Evolutionary conservation across 2,113 vertebrate genomes (phyloP).

Genomic region (Dolichotis patagonum): DNA sequence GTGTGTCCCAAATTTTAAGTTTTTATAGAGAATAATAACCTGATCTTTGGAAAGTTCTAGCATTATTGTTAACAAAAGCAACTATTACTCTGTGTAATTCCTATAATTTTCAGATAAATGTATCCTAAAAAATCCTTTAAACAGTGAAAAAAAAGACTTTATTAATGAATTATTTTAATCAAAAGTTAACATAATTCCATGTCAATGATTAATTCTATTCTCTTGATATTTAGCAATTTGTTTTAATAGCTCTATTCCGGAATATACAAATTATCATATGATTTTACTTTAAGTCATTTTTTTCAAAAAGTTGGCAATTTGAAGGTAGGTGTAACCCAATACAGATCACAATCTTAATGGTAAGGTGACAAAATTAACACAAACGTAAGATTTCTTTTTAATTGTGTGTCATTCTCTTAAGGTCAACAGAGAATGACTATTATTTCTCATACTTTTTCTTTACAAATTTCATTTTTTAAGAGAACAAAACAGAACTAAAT

Average conservation of each 20-base stretch:
- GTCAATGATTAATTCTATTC: neutral
- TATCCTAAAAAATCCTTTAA: constrained; percentile 13
- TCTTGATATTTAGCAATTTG: neutral
- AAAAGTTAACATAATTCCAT: neutral
- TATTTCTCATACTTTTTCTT: neutral
- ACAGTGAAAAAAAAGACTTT: neutral
- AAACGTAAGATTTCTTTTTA: neutral
- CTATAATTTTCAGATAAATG: neutral
- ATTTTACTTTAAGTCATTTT: neutral
- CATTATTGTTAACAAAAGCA: neutral
- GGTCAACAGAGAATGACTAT: neutral
- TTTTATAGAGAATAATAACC: neutral
- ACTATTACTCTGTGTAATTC: neutral
- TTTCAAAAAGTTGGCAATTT: neutral
- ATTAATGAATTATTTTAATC: constrained; percentile 12
- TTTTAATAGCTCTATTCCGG: neutral
- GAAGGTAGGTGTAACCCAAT: neutral
- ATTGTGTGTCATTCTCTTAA: neutral
- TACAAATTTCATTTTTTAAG: neutral
- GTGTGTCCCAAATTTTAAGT: neutral
- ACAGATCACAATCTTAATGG: neutral
- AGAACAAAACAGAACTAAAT: too few relatives aligned
- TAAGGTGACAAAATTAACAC: neutral
- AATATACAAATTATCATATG: neutral
- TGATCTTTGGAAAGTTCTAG: neutral